Conservation (phyloP, 2,888 invertebrate species). For the Graphium colonna region DNA sequence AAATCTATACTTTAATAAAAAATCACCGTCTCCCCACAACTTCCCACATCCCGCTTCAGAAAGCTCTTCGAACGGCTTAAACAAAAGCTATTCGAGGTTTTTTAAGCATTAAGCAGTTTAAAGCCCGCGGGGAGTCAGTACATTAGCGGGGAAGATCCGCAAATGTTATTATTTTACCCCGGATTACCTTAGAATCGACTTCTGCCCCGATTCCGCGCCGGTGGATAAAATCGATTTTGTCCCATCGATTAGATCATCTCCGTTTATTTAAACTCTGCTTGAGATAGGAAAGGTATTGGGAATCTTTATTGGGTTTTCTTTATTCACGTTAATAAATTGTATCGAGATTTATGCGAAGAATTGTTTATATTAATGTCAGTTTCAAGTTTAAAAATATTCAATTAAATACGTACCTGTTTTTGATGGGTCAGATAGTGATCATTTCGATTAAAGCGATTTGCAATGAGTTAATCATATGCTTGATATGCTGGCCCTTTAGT, state of each 20-base stretch:
- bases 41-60: constrained; percentile 23
- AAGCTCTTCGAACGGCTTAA: constrained; percentile 44
- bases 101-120: constrained; percentile 67
- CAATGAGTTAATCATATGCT: too few species aligned
- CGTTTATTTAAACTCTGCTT: not conserved
- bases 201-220: constrained; percentile 32
- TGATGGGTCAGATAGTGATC: too few species aligned
- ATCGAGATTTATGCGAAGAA: too few species aligned
- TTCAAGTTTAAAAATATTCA: too few species aligned
- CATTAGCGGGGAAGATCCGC: constrained; percentile 58
- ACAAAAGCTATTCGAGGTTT: constrained; percentile 46
- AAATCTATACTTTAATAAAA: not conserved
- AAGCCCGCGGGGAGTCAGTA: constrained; percentile 55
- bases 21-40: constrained; percentile 6
- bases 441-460: too few species aligned
- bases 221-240: constrained; percentile 29
- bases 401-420: too few species aligned
- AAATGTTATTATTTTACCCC: constrained; percentile 64
- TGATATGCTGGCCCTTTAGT: too few species aligned
- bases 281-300: too few species aligned
- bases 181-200: constrained; percentile 40
- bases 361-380: too few species aligned
- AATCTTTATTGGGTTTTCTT: too few species aligned
- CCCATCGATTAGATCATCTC: constrained; percentile 32
- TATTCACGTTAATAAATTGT: too few species aligned